Evolutionary conservation across 2,113 vertebrate species (phyloP).

Genomic region (Mandrillus leucophaeus): DNA sequence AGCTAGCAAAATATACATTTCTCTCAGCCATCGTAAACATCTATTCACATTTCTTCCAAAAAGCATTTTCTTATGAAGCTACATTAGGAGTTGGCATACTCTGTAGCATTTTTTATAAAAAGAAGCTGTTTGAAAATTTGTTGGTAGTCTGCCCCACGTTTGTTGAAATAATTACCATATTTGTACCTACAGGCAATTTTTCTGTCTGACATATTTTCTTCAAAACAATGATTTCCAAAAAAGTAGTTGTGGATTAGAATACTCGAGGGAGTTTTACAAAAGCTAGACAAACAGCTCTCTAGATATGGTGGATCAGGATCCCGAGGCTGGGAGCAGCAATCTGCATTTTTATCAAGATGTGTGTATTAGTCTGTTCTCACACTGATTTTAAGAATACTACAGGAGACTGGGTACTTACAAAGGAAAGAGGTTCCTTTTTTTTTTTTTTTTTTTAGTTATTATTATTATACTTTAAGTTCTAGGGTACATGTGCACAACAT

Average conservation of each 20-base stretch:
- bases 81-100: neutral
- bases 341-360: neutral
- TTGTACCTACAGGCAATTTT: neutral
- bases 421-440: no score
- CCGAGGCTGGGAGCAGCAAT: neutral
- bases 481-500: no score
- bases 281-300: neutral
- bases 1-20: neutral
- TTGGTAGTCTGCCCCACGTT: neutral
- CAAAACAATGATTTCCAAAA: slow-evolving; percentile 19
- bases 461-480: no score
- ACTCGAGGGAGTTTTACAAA: neutral
- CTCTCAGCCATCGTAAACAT: neutral
- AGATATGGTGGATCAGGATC: neutral
- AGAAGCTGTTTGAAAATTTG: neutral
- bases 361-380: no score
- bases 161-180: slow-evolving; percentile 20
- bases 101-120: neutral
- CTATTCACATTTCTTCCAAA: neutral
- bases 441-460: no score
- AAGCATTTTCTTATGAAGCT: neutral
- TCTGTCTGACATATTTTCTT: neutral
- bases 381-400: no score
- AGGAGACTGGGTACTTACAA: no score
- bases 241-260: neutral